A percentile compares a stretch with the other conserved stretches of the same genome.
Conservation (phyloP, 2,113 vertebrate species). For the Procavia capensis region DNA sequence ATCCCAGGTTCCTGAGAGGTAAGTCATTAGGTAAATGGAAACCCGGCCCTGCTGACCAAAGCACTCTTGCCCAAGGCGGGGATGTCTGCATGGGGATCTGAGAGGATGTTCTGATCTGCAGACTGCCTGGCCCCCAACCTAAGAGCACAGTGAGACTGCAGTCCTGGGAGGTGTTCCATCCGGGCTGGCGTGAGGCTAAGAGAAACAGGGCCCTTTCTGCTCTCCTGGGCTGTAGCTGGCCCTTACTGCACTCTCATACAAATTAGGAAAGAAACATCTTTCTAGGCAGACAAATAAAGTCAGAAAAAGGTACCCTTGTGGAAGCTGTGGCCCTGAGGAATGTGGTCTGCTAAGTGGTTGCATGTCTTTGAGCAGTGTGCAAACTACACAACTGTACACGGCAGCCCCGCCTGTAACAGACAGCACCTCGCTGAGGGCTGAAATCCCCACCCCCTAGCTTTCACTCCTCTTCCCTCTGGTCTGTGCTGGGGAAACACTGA, state of each 20-base stretch:
- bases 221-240: no score
- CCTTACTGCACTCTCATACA: no score
- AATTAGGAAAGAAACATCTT: neutral
- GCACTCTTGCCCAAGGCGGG: neutral
- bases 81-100: neutral
- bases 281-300: neutral
- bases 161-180: neutral
- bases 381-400: fast-evolving
- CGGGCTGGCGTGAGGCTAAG: neutral
- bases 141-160: neutral
- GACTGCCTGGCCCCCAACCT: neutral
- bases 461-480: neutral
- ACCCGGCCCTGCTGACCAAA: neutral
- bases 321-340: neutral
- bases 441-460: fast-evolving
- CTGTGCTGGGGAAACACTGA: neutral
- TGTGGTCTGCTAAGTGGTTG: neutral
- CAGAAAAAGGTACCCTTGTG: neutral
- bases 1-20: neutral
- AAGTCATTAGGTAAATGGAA: neutral
- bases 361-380: neutral
- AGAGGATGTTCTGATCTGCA: neutral
- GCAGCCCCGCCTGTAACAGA: neutral
- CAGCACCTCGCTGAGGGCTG: neutral
- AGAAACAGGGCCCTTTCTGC: neutral